A percentile compares a stretch with the other conserved stretches of the same genome.
Evolutionary conservation across 2,888 invertebrate genomes (phyloP).

Genomic region (Phania funesta): DNA sequence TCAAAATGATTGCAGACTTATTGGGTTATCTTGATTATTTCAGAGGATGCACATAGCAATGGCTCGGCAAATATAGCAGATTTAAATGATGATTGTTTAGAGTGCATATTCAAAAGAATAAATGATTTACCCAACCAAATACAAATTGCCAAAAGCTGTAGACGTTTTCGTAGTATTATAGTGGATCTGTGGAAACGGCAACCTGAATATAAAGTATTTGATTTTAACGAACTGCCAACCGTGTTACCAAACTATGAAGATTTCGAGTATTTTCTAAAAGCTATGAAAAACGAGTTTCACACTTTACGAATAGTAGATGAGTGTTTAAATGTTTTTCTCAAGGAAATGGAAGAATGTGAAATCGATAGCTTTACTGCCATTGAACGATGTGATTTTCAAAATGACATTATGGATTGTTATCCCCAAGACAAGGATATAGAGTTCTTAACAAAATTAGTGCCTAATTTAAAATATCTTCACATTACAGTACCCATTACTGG

Average conservation of each 20-base stretch:
- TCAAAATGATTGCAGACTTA: neutral
- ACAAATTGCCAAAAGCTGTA: constrained; percentile 71
- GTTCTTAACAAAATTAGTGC: constrained; percentile 71
- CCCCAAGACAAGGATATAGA: constrained; percentile 71
- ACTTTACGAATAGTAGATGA: constrained; percentile 70
- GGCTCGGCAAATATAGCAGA: constrained; percentile 30
- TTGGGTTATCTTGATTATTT: neutral
- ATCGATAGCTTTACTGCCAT: constrained; percentile 69
- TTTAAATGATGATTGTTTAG: constrained; percentile 74
- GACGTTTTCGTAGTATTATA: constrained; percentile 71
- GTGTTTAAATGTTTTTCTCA: constrained; percentile 72
- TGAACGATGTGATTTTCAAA: constrained; percentile 69
- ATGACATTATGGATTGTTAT: constrained; percentile 72
- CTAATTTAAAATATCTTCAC: constrained; percentile 71
- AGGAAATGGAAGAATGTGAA: constrained; percentile 72
- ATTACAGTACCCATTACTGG: constrained; percentile 74
- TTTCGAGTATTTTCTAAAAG: constrained; percentile 71
- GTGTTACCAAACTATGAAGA: constrained; percentile 71
- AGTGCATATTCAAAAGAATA: constrained; percentile 72
- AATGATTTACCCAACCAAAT: constrained; percentile 72
- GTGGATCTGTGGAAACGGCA: constrained; percentile 71
- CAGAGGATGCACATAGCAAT: neutral
- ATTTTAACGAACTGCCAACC: constrained; percentile 72
- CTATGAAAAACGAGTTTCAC: constrained; percentile 69
- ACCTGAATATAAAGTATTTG: constrained; percentile 70